Evolutionary conservation across 1,140 invertebrate species (phyloP).

Genomic region (Leptinotarsa undecemlineata): DNA sequence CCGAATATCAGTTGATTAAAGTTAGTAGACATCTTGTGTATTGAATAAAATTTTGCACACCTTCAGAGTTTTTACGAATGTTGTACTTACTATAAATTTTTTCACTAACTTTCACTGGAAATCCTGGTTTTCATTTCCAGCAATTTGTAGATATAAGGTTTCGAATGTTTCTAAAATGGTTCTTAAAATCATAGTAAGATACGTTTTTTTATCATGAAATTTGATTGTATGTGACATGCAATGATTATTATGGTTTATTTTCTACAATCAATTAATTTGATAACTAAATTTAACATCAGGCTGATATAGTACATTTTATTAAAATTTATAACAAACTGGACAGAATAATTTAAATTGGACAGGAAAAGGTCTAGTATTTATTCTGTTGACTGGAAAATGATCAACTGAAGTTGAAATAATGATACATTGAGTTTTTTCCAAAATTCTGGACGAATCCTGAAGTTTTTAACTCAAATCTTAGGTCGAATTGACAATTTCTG

Average conservation of each 20-base stretch:
- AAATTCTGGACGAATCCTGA: background rate
- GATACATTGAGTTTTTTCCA: conserved; percentile 1
- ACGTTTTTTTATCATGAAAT: background rate
- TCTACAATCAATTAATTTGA: conserved; percentile 23
- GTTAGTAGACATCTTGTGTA: background rate
- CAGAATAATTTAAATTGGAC: conserved; percentile 48
- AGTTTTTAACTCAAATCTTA: no score
- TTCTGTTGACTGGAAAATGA: conserved; percentile 39
- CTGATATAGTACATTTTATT: conserved; percentile 34
- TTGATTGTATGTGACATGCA: conserved; percentile 16
- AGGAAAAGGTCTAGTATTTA: conserved; percentile 48
- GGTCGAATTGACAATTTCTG: background rate
- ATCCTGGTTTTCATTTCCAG: background rate
- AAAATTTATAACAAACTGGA: conserved; percentile 40
- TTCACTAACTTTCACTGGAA: background rate
- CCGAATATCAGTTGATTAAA: background rate
- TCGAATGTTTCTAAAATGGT: background rate
- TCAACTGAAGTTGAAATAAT: conserved; percentile 29
- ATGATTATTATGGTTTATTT: conserved; percentile 9
- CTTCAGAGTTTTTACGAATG: background rate
- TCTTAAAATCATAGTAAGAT: background rate
- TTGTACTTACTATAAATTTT: background rate
- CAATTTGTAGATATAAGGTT: background rate
- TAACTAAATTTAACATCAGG: conserved; percentile 12
- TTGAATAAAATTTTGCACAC: background rate